These are phyloP conservation scores for Thecophora atra DNA, from an alignment of 2,888 invertebrate genomes.

Conservation along the genomic window DNA sequence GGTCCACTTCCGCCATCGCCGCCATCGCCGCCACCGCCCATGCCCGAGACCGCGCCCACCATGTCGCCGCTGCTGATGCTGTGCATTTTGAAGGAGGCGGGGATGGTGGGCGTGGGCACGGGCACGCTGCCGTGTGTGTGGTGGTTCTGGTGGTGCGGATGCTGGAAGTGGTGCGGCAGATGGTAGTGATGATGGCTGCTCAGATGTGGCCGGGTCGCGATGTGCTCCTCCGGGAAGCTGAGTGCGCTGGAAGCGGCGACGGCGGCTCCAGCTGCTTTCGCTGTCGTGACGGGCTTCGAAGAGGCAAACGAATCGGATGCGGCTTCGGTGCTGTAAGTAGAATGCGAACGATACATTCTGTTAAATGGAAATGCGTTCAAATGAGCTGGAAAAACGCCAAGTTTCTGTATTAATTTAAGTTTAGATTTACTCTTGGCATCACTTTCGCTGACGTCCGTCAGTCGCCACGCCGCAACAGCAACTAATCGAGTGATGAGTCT, in stretches of 20 bases:
- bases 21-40: constrained; percentile 42
- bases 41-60: constrained; percentile 43
- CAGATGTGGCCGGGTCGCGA: constrained; percentile 53
- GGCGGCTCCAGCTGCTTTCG: constrained; percentile 43
- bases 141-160: constrained; percentile 62
- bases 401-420: neutral
- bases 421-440: neutral
- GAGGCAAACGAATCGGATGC: constrained; percentile 35
- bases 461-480: constrained; percentile 14
- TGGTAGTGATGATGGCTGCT: constrained; percentile 63
- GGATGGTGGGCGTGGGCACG: constrained; percentile 59
- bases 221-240: constrained; percentile 49
- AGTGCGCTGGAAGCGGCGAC: constrained; percentile 48
- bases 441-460: constrained; percentile 13
- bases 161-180: constrained; percentile 63
- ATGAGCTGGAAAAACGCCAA: neutral
- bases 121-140: constrained; percentile 56
- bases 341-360: constrained; percentile 48
- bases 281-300: constrained; percentile 43
- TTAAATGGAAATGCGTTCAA: neutral
- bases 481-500: neutral
- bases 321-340: constrained; percentile 48
- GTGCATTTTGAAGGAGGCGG: constrained; percentile 49
- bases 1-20: constrained; percentile 38
- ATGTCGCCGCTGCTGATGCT: constrained; percentile 42